Conservation (phyloP, 2,888 invertebrate species). For the Oegoconia quadripuncta region DNA sequence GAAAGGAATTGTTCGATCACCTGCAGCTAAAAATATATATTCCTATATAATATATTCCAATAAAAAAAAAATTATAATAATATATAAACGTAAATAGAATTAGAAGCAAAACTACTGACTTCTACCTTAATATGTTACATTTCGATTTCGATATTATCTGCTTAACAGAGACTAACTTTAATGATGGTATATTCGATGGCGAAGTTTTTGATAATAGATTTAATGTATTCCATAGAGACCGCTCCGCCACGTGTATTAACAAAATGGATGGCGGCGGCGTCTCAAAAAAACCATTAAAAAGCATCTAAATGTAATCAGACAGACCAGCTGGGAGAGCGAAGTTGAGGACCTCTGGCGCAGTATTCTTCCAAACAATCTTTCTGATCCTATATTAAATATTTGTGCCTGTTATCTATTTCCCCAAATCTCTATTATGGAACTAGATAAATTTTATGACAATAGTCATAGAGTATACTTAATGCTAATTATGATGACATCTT, state of each 20-base stretch:
- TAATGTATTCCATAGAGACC: conserved; percentile 3
- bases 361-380: conserved; percentile 1
- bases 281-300: conserved; percentile 16
- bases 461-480: conserved; percentile 1
- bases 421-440: conserved; percentile 1
- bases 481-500: background rate
- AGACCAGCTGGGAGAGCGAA: conserved; percentile 13
- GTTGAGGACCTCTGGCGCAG: conserved; percentile 21
- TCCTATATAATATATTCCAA: no score
- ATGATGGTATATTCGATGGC: conserved; percentile 6
- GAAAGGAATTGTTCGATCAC: no score
- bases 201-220: conserved; percentile 6
- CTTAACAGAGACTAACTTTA: conserved; percentile 8
- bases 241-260: background rate
- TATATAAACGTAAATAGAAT: conserved; percentile 12
- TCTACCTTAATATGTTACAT: conserved; percentile 4
- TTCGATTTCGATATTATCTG: conserved; percentile 9
- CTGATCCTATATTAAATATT: conserved; percentile 3
- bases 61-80: no score
- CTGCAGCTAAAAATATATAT: no score
- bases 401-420: conserved; percentile 19
- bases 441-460: background rate
- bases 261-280: conserved; percentile 16
- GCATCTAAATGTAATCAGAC: conserved; percentile 11
- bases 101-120: conserved; percentile 4